Evolutionary conservation across 2,888 invertebrate genomes (phyloP), one percentile per base, ranked within the genome.

Genomic region (Priocnemis perturbator): DNA sequence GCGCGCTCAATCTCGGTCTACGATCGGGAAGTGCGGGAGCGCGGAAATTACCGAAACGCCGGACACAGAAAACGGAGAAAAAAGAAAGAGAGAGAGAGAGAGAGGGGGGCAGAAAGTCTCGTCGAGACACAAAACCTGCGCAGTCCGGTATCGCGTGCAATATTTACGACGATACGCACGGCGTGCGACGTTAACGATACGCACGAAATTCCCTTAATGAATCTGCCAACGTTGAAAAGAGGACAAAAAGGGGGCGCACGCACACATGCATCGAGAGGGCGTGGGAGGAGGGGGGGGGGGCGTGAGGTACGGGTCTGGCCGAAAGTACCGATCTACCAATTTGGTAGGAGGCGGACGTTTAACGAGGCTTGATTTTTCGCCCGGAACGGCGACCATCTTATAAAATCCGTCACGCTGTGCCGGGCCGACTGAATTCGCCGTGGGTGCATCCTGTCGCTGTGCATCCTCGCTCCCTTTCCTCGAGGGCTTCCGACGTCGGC

Each of bases 131-230:
- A 37, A 37, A 37, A 37, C 11, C 37, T 2, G 37, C 37, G 37
- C 14, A 2, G 26, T 26, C 26, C 26, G 26, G 37, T 37, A 37
- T 37, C 37, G 37, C 37, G 37, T 37, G 37, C 37, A 37, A 37
- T 37, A 37, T 37, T 37, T 37, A 37, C 37, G 37, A 37, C 37
- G 37, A 37, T 37, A 37, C 37, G 37, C 37, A 37, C 37, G 37
- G 37, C 64, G 73, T 66, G 56, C 67, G 62, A 56, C 71, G 66
- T 64, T 48, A 60, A 62, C 26, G 55, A 58, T 37, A 30, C 59
- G 21, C 55, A 30, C 61, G 17, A 50, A 50, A 37, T 37, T 37
- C 37, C 37, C 37, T 37, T 37, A 37, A 37, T 37, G 37, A 37
- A 37, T 37, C 37, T 37, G 37, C 37, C 37, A 9, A 3, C 37